phyloP scores from a whole-genome alignment of 2,888 invertebrate genomes.

The Spicauda simplicius region DNA sequence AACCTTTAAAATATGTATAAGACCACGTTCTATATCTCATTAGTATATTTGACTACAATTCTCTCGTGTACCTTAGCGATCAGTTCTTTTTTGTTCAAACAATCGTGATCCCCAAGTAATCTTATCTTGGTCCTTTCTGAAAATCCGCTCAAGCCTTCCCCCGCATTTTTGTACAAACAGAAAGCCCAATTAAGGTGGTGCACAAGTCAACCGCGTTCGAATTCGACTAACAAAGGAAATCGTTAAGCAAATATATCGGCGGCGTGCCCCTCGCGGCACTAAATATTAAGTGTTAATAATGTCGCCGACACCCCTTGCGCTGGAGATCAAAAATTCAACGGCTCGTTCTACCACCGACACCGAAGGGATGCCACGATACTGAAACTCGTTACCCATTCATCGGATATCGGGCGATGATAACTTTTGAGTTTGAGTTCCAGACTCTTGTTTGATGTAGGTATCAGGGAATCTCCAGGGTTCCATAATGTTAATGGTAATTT shows the following conservation, averaged over 20 bases:
- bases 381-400: constrained; percentile 62
- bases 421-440: constrained; percentile 43
- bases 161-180: constrained; percentile 31
- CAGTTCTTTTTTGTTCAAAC: background rate
- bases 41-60: no score
- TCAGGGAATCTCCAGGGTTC: background rate
- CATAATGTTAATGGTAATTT: constrained; percentile 3
- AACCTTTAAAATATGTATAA: no score
- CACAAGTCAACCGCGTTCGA: constrained; percentile 34
- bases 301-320: constrained; percentile 60
- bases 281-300: constrained; percentile 80
- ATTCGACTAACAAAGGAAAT: constrained; percentile 50
- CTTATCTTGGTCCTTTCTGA: constrained; percentile 9
- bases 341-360: constrained; percentile 65
- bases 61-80: background rate
- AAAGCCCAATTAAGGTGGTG: constrained; percentile 35
- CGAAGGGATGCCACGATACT: constrained; percentile 66
- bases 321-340: constrained; percentile 73
- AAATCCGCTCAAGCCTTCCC: constrained; percentile 23
- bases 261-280: constrained; percentile 56
- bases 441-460: constrained; percentile 8
- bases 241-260: constrained; percentile 52
- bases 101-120: constrained; percentile 12
- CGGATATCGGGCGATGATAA: constrained; percentile 57
- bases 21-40: no score